phyloP scores from a whole-genome alignment of 2,113 vertebrate species.

The Callopanchax toddi region DNA sequence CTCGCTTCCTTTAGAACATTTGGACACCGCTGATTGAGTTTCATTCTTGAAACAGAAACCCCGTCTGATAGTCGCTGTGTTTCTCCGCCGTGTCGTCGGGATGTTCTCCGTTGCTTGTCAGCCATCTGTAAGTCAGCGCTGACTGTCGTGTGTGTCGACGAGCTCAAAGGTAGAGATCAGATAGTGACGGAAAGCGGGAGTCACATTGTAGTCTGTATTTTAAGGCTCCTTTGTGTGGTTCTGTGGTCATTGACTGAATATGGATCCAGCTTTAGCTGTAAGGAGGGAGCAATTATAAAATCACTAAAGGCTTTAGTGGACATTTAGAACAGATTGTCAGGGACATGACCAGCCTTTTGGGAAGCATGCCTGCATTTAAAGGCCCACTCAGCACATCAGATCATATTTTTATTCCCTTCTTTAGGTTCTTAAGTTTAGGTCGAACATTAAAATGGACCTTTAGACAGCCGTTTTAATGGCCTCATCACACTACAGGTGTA shows the following conservation, averaged over 20 bases:
- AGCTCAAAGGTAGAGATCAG: conserved; percentile 45
- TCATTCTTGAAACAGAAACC: conserved; percentile 19
- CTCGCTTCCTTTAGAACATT: conserved; percentile 31
- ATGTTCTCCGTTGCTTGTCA: conserved; percentile 28
- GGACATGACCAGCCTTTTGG: conserved; percentile 25
- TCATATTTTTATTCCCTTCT: conserved; percentile 2
- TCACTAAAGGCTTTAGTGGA: conserved; percentile 48
- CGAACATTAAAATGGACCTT: neutral
- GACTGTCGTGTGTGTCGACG: conserved; percentile 50
- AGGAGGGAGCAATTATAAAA: conserved; percentile 60
- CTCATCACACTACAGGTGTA: neutral
- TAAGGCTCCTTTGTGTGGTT: conserved; percentile 50
- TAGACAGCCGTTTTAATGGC: neutral
- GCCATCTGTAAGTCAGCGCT: conserved; percentile 60
- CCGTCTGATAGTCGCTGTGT: conserved; percentile 9
- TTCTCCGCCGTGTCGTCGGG: conserved; percentile 7
- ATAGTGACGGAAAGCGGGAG: conserved; percentile 55
- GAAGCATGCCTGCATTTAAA: neutral
- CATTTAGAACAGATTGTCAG: conserved; percentile 39
- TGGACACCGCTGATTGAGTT: conserved; percentile 34
- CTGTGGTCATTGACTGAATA: conserved; percentile 61
- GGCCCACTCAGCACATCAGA: neutral
- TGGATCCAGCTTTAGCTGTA: conserved; percentile 62
- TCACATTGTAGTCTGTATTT: conserved; percentile 42
- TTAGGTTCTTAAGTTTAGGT: neutral